Evolutionary conservation across 1,140 invertebrate genomes (phyloP).

Genomic region (Drosophila yakuba): DNA sequence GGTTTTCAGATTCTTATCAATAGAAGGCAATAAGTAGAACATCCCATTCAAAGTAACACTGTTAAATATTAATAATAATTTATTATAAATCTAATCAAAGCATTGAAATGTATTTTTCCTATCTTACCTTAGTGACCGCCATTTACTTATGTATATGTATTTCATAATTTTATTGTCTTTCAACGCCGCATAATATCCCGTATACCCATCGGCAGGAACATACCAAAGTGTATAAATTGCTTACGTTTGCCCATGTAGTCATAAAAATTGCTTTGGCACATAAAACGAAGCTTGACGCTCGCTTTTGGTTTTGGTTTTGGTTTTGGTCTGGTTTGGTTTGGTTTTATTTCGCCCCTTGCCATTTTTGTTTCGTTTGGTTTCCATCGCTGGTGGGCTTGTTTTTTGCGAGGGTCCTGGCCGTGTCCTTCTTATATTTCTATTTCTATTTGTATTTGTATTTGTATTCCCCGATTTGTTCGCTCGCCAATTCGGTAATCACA

Average conservation of each 20-base stretch:
- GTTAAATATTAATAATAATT: too few species aligned
- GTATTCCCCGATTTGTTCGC: constrained; percentile 49
- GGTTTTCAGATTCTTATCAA: too few species aligned
- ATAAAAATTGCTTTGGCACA: constrained; percentile 72
- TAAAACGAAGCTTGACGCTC: constrained; percentile 66
- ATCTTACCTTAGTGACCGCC: too few species aligned
- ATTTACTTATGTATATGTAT: background rate
- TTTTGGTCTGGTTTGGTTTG: constrained; percentile 19
- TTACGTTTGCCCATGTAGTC: constrained; percentile 64
- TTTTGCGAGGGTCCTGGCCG: background rate
- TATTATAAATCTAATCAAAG: too few species aligned
- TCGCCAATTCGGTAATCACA: constrained; percentile 68
- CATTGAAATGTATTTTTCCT: too few species aligned
- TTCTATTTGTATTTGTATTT: constrained; percentile 46
- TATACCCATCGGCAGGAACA: constrained; percentile 14
- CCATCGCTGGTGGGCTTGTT: constrained; percentile 25
- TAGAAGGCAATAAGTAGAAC: too few species aligned
- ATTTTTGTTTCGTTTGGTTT: constrained; percentile 21
- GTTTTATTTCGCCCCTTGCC: constrained; percentile 24
- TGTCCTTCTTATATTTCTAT: constrained; percentile 45
- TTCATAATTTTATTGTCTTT: background rate
- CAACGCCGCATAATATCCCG: background rate
- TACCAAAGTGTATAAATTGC: constrained; percentile 58
- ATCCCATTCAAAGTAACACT: too few species aligned
- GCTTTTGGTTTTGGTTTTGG: constrained; percentile 38